Evolutionary conservation across 1,140 invertebrate species (phyloP).

Genomic region (Tetramorium alpestre): DNA sequence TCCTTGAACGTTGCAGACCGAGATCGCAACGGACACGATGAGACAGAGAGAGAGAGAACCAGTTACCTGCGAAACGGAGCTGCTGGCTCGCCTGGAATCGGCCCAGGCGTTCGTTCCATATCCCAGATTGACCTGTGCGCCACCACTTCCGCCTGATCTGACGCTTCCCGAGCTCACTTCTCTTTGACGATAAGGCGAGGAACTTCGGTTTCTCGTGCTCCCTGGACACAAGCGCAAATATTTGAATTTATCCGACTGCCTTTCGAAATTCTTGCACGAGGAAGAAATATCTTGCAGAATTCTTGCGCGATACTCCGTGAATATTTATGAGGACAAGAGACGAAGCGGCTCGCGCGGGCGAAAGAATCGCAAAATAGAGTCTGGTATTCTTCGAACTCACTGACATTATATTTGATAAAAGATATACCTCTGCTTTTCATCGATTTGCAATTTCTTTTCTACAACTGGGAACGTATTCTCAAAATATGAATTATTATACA

Average conservation of each 20-base stretch:
- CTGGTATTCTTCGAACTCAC: background rate
- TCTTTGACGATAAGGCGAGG: conserved; percentile 88
- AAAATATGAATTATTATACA: background rate
- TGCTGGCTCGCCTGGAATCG: conserved; percentile 89
- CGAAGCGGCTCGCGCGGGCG: background rate
- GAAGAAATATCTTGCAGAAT: background rate
- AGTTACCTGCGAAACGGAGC: conserved; percentile 90
- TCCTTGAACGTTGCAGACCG: background rate
- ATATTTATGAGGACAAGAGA: background rate
- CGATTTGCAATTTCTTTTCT: background rate
- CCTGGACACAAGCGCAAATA: conserved; percentile 76
- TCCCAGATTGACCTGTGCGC: conserved; percentile 82
- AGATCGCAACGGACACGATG: background rate
- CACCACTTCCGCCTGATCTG: conserved; percentile 82
- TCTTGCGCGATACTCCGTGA: background rate
- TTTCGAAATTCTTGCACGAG: background rate
- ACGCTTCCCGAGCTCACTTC: conserved; percentile 82
- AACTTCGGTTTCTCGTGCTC: conserved; percentile 85
- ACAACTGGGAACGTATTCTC: background rate
- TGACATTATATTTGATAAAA: background rate
- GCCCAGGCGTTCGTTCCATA: conserved; percentile 86
- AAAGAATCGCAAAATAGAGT: background rate
- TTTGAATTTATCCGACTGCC: conserved; percentile 7
- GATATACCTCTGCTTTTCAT: background rate
- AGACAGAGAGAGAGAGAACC: background rate